These are phyloP conservation scores for Macrochelys suwanniensis DNA, from an alignment of 2,797 vertebrate genomes.

Conservation along the genomic window DNA sequence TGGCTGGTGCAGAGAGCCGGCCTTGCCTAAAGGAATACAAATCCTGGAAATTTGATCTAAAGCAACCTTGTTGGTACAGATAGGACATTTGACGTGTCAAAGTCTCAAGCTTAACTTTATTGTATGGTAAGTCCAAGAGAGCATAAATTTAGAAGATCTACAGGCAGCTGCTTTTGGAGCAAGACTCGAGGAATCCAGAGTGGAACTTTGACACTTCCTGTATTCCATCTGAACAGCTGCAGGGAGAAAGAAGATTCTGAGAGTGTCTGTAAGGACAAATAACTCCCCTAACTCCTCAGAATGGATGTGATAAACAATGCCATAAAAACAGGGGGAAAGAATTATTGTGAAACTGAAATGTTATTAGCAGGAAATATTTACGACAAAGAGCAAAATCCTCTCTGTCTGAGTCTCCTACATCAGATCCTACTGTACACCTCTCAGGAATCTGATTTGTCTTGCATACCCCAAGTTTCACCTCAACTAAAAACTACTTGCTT, in stretches of 20 bases:
- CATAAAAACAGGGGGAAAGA: conserved; percentile 18
- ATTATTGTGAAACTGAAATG: conserved; percentile 12
- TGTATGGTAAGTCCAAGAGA: background rate
- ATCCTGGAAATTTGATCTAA: background rate
- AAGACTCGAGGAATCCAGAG: conserved; percentile 3
- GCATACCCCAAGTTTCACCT: too few species aligned
- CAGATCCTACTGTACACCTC: background rate
- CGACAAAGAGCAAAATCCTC: conserved; percentile 7
- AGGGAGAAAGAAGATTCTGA: conserved; percentile 12
- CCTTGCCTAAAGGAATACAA: background rate
- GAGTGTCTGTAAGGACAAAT: background rate
- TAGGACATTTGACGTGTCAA: background rate
- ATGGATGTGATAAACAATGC: conserved; percentile 8
- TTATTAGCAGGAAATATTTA: conserved; percentile 11
- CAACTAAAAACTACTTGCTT: too few species aligned
- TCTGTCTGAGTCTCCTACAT: background rate
- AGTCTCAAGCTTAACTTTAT: background rate
- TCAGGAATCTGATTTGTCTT: too few species aligned
- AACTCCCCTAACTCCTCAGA: conserved; percentile 34
- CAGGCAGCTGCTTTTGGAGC: background rate
- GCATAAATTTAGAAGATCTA: background rate
- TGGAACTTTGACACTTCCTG: conserved; percentile 9
- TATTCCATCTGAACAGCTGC: conserved; percentile 36
- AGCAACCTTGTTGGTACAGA: background rate
- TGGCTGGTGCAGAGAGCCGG: too few species aligned